Conservation (phyloP, 2,888 invertebrate species). For the Spisula subtruncata region DNA sequence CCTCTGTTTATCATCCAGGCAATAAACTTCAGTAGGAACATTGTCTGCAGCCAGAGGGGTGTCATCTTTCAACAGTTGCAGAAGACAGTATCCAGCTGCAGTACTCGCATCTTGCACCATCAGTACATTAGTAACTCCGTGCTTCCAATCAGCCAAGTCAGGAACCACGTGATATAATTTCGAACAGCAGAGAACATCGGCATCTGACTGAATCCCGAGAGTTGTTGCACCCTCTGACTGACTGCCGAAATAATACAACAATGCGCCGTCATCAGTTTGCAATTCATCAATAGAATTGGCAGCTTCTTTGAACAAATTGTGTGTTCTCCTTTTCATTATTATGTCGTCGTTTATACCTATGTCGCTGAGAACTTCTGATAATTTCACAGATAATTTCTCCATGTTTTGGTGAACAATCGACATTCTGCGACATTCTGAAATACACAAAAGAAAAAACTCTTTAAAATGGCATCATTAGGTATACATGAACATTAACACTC, state of each 20-base stretch:
- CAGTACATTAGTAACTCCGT: neutral
- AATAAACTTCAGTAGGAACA: neutral
- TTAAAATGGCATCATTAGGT: no score
- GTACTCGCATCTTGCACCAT: conserved; percentile 21
- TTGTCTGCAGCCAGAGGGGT: neutral
- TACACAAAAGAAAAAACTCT: no score
- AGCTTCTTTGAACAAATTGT: neutral
- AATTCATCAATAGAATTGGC: no score
- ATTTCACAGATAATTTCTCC: neutral
- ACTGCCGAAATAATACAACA: neutral
- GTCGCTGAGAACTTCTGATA: neutral
- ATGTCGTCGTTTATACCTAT: neutral
- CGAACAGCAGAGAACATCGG: neutral
- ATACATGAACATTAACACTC: no score
- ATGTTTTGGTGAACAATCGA: neutral
- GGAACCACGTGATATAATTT: neutral
- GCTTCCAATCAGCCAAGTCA: conserved; percentile 28
- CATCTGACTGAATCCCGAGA: neutral
- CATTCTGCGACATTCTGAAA: neutral
- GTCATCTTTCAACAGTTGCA: conserved; percentile 20
- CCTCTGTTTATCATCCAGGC: neutral
- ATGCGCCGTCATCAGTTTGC: neutral
- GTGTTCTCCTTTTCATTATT: neutral
- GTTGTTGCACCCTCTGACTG: conserved; percentile 15
- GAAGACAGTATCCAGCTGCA: conserved; percentile 9